These are phyloP conservation scores for Cerastoderma edule DNA, from an alignment of 2,888 invertebrate species.

Conservation along the genomic window DNA sequence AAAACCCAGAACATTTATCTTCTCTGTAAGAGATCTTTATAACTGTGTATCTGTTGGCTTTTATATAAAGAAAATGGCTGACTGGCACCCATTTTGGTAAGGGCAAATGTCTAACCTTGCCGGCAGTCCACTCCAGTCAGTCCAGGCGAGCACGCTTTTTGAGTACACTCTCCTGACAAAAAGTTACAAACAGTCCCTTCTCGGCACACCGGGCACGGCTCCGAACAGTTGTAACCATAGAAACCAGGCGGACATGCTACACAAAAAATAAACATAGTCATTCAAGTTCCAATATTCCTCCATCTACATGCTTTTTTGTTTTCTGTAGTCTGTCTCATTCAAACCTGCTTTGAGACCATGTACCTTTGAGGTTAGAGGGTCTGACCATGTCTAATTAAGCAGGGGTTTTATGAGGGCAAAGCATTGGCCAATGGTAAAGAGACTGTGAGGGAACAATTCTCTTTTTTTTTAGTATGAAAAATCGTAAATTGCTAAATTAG, in stretches of 20 bases:
- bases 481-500: no score
- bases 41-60: not conserved
- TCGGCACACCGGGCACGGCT: slow-evolving; percentile 28
- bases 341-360: not conserved
- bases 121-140: slow-evolving; percentile 26
- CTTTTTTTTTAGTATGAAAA: no score
- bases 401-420: no score
- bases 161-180: slow-evolving; percentile 38
- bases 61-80: not conserved
- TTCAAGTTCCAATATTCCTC: not conserved
- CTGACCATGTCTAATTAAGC: no score
- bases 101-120: slow-evolving; percentile 13
- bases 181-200: slow-evolving; percentile 31
- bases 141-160: slow-evolving; percentile 23
- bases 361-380: no score
- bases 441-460: no score
- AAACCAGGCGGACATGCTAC: slow-evolving; percentile 37
- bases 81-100: not conserved
- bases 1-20: no score
- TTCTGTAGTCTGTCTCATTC: not conserved
- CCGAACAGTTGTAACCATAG: slow-evolving; percentile 42
- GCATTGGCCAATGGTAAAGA: no score
- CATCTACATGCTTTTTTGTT: not conserved
- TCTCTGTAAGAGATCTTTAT: no score
- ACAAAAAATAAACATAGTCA: not conserved